Evolutionary conservation across 2,888 invertebrate genomes (phyloP).

Genomic region (Stenodema calcarata): DNA sequence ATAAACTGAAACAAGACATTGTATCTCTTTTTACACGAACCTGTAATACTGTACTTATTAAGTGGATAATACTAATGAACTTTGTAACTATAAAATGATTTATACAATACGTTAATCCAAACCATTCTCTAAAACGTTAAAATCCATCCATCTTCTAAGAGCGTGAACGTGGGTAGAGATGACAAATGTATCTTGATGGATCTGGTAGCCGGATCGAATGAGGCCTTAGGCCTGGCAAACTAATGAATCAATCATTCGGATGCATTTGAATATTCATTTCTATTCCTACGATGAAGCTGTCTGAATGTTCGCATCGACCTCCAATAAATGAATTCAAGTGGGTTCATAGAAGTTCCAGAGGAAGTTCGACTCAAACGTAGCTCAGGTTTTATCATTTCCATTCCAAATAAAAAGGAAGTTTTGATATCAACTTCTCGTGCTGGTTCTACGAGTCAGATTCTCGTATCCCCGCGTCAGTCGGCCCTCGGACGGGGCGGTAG

Average conservation of each 20-base stretch:
- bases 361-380: background rate
- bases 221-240: background rate
- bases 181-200: too few relatives aligned
- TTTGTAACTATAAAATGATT: too few relatives aligned
- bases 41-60: too few relatives aligned
- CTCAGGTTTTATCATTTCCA: background rate
- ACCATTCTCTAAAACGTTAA: too few relatives aligned
- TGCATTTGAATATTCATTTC: background rate
- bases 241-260: background rate
- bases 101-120: too few relatives aligned
- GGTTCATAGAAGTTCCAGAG: background rate
- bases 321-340: background rate
- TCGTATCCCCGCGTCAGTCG: background rate
- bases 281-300: background rate
- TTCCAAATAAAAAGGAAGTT: background rate
- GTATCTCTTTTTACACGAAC: too few relatives aligned
- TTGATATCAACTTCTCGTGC: background rate
- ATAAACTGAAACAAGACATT: too few relatives aligned
- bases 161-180: too few relatives aligned
- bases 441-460: too few relatives aligned
- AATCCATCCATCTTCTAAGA: too few relatives aligned
- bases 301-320: background rate
- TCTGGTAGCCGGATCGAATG: background rate
- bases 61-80: too few relatives aligned
- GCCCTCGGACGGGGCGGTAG: background rate